Conservation (phyloP, 2,113 vertebrate species). For the Psettodes erumei region DNA sequence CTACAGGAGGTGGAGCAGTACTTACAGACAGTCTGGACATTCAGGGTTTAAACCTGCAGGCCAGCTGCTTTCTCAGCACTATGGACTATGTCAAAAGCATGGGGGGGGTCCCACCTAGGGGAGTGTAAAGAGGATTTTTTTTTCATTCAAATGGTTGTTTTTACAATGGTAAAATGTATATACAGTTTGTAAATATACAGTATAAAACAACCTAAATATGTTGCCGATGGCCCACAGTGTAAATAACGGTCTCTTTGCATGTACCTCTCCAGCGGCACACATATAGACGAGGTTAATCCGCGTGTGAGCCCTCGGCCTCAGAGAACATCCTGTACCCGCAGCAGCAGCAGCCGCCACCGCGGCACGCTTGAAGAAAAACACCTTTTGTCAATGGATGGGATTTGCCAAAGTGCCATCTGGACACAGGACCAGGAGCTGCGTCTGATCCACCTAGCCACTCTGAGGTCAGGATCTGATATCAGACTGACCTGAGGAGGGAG, state of each 20-base stretch:
- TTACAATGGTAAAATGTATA: too few relatives aligned
- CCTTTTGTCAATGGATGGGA: slow-evolving; percentile 72
- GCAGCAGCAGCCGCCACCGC: too few relatives aligned
- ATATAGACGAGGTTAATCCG: slow-evolving; percentile 55
- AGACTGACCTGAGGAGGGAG: slow-evolving; percentile 27
- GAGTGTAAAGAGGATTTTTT: slow-evolving; percentile 55
- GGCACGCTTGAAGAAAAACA: slow-evolving; percentile 61
- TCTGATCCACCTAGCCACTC: slow-evolving; percentile 15
- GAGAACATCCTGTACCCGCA: slow-evolving; percentile 60
- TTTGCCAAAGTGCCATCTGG: slow-evolving; percentile 77
- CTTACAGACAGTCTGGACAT: slow-evolving; percentile 53
- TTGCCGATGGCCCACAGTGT: neutral
- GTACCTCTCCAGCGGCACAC: slow-evolving; percentile 19
- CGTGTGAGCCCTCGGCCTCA: slow-evolving; percentile 41
- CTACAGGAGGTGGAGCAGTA: slow-evolving; percentile 10
- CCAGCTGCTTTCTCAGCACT: slow-evolving; percentile 65
- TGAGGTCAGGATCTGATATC: slow-evolving; percentile 31
- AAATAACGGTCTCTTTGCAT: neutral
- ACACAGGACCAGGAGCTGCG: slow-evolving; percentile 8
- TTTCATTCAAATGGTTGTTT: too few relatives aligned
- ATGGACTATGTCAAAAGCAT: slow-evolving; percentile 40
- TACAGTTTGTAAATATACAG: too few relatives aligned
- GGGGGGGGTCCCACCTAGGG: slow-evolving; percentile 46
- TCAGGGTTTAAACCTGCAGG: slow-evolving; percentile 63
- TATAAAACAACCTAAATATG: neutral